Evolutionary conservation across 2,113 vertebrate species (phyloP).

Genomic region (Psophia crepitans): DNA sequence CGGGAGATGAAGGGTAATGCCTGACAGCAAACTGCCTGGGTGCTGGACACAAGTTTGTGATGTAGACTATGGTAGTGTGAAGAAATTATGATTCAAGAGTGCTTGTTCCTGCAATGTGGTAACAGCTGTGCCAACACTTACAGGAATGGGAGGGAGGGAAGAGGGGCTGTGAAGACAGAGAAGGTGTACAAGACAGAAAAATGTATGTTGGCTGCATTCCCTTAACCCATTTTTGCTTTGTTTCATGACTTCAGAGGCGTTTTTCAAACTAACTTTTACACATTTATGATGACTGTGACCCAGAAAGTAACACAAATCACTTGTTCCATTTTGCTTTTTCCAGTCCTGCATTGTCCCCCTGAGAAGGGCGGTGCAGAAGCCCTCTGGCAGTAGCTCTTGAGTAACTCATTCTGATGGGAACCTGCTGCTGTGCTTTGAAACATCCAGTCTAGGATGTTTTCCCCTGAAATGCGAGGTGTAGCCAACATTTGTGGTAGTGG

Average conservation of each 20-base stretch:
- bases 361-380: fast-evolving
- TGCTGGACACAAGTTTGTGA: not conserved
- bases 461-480: not conserved
- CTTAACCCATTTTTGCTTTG: not conserved
- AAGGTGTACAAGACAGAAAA: not conserved
- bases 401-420: not conserved
- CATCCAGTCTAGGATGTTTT: not conserved
- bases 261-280: not conserved
- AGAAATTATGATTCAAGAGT: not conserved
- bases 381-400: not conserved
- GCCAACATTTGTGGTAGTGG: not conserved
- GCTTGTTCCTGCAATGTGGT: not conserved
- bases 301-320: not conserved
- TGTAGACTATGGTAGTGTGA: not conserved
- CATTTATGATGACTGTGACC: fast-evolving
- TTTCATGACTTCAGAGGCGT: not conserved
- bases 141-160: not conserved
- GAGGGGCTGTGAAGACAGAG: fast-evolving
- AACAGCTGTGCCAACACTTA: not conserved
- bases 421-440: not conserved
- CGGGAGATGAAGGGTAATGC: not conserved
- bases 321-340: not conserved
- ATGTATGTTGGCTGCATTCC: not conserved
- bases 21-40: not conserved
- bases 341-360: fast-evolving